Evolutionary conservation across 2,888 invertebrate genomes (phyloP).

Genomic region (Oscheius myriophilus): DNA sequence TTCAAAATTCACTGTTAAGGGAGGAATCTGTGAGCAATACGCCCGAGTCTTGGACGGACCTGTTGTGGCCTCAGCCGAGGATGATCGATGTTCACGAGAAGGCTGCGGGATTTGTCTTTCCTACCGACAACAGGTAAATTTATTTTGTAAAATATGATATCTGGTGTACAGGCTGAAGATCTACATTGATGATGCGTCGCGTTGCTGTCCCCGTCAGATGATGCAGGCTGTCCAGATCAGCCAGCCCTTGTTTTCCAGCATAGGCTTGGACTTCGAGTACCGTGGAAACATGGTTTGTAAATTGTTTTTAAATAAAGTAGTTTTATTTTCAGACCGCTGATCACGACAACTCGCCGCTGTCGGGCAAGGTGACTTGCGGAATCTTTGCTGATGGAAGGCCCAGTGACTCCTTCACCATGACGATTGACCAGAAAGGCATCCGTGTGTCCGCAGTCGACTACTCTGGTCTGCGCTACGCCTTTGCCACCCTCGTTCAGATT

Average conservation of each 20-base stretch:
- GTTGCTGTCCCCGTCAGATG: constrained; percentile 54
- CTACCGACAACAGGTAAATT: constrained; percentile 46
- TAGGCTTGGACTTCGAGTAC: constrained; percentile 60
- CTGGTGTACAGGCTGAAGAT: constrained; percentile 51
- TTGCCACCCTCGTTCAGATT: constrained; percentile 62
- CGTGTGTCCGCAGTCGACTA: constrained; percentile 76
- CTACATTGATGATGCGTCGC: constrained; percentile 59
- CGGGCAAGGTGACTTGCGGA: constrained; percentile 57
- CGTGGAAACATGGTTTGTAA: constrained; percentile 51
- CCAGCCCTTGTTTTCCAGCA: constrained; percentile 43
- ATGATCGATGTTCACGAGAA: constrained; percentile 70
- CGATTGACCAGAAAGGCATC: constrained; percentile 70
- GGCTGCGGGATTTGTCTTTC: constrained; percentile 37
- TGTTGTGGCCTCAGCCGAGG: constrained; percentile 78
- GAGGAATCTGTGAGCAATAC: no score
- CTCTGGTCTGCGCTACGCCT: constrained; percentile 76
- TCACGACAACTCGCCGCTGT: constrained; percentile 49
- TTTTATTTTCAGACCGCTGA: constrained; percentile 47
- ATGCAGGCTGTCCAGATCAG: constrained; percentile 62
- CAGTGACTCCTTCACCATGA: constrained; percentile 56
- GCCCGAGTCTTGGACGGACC: constrained; percentile 70
- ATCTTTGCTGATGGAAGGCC: constrained; percentile 57
- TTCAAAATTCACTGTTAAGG: no score
- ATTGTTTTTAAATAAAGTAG: no score
- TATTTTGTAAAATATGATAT: neutral